Evolutionary conservation across 2,113 vertebrate species (phyloP), one percentile per base, ranked within the genome.

Genomic region (Polyodon spathula): DNA sequence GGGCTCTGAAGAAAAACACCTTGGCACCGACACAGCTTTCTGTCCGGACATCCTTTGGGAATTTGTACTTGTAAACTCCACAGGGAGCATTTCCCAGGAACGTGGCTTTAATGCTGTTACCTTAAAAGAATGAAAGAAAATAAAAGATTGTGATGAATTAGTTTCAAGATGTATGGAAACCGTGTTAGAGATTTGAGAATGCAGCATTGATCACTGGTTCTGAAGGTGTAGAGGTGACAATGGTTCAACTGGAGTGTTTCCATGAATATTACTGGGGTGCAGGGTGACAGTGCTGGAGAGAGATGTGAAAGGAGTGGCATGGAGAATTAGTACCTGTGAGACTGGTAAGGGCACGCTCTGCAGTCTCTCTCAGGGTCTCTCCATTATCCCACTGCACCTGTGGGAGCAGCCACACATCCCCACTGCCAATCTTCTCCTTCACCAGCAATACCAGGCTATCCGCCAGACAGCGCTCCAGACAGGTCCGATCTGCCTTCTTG

Each of bases 1-100:
- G 27, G 14, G 96, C 95, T 86, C 97, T 99, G 83, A 97, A 99
- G 82, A 99, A 99, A 81, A 99, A 99, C 4, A 97, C 81, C 78
- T 94, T 97, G 61, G 81, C 85, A 59, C 96, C 96, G 0, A 89
- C 3, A 0, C 59, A 76, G 67, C 69, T 72, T 69, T 93, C 90
- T 0, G 82, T 90, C 67, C 81, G 86, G 59, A 79, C 0, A 4
- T 79, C 78, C 76, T 67, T 83, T 59, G 95, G 95, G 68, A 94
- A 91, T 79, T 91, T 95, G 79, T 92, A 97, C 77, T 94, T 95
- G 85, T 97, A 97, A 74, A 95, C 82, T 54, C 95, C 96, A 16
- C 88, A 89, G 0, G 96, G 96, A 0, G 93, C 89, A 40, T 97
- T 97, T 61, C 96, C 90, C 17, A 98, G 82, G 73, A 93, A 90